These are phyloP conservation scores for Torymus texanus DNA, from an alignment of 2,888 invertebrate genomes.

Conservation along the genomic window DNA sequence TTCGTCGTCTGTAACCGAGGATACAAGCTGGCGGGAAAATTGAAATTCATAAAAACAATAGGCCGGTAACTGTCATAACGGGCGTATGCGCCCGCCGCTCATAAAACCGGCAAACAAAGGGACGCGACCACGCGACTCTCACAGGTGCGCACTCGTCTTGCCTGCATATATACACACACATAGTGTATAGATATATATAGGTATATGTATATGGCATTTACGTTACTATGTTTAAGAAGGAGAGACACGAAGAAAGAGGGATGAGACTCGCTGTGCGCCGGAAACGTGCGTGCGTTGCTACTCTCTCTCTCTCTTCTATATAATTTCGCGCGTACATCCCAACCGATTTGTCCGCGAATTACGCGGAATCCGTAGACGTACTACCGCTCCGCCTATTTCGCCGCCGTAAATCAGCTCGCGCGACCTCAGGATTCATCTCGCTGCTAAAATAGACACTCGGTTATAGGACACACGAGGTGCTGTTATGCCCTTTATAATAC, in stretches of 20 bases:
- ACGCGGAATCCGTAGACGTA: slow-evolving; percentile 32
- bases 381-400: slow-evolving; percentile 50
- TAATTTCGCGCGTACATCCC: slow-evolving; percentile 23
- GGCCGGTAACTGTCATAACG: slow-evolving; percentile 4
- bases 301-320: neutral
- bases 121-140: neutral
- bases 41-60: slow-evolving; percentile 48
- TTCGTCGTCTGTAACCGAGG: slow-evolving; percentile 22
- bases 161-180: neutral
- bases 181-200: neutral
- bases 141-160: slow-evolving; percentile 23
- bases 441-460: no score
- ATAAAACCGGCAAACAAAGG: slow-evolving; percentile 4
- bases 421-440: neutral
- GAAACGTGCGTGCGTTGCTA: slow-evolving; percentile 5
- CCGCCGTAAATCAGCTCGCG: slow-evolving; percentile 49
- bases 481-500: no score
- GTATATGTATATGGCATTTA: no score
- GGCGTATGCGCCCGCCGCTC: neutral
- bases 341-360: slow-evolving; percentile 35
- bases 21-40: slow-evolving; percentile 26
- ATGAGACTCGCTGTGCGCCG: neutral
- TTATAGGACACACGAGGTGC: no score
- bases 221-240: no score
- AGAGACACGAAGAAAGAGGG: no score